Percentiles rank a stretch among this genome's conserved stretches.
These are phyloP conservation scores for Ophion slaviceki DNA, from an alignment of 2,888 invertebrate species.

Conservation along the genomic window DNA sequence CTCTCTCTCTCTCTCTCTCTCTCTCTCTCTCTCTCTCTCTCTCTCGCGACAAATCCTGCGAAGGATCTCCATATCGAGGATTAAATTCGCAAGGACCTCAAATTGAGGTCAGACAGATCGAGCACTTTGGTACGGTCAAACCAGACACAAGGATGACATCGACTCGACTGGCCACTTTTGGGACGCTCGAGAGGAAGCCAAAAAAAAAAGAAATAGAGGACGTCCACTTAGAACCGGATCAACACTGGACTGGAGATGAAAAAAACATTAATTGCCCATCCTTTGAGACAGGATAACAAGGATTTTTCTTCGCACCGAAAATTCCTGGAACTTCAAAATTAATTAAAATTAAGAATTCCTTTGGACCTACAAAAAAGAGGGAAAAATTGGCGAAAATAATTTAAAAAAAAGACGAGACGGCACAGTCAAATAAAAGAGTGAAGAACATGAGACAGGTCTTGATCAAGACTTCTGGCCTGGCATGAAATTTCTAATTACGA, in stretches of 20 bases:
- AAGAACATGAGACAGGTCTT: neutral
- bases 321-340: neutral
- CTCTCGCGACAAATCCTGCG: conserved; percentile 30
- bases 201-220: neutral
- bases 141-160: conserved; percentile 16
- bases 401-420: neutral
- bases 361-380: too few species aligned
- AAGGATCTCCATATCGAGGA: conserved; percentile 7
- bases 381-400: neutral
- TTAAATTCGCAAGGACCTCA: conserved; percentile 40
- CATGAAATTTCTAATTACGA: conserved; percentile 13
- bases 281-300: neutral
- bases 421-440: neutral
- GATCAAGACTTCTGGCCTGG: neutral
- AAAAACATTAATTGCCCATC: neutral
- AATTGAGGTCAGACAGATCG: conserved; percentile 58
- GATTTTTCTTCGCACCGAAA: neutral
- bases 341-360: too few species aligned
- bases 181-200: neutral
- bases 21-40: neutral
- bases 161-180: conserved; percentile 14
- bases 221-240: conserved; percentile 2
- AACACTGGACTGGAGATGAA: neutral
- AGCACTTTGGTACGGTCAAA: conserved; percentile 6
- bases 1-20: too few species aligned